Evolutionary conservation across 2,113 vertebrate species (phyloP).

Genomic region (Chaetops frenatus): DNA sequence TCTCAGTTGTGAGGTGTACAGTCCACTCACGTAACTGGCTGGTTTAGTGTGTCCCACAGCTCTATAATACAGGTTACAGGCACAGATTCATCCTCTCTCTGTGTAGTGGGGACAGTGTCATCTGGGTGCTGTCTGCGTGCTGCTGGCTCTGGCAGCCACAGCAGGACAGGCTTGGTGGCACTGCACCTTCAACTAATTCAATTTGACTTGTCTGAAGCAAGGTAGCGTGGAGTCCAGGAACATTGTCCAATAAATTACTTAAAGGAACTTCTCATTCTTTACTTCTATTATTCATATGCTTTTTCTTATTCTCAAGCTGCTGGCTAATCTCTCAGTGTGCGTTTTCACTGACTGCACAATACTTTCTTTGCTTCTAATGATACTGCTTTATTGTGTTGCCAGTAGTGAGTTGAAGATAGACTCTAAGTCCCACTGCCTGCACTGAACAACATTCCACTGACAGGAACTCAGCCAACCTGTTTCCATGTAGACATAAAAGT

Average conservation of each 20-base stretch:
- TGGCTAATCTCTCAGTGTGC: neutral
- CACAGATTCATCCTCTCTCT: fast-evolving
- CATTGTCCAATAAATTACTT: neutral
- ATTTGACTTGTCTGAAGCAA: neutral
- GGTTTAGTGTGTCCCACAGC: neutral
- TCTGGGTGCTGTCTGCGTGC: neutral
- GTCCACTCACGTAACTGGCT: neutral
- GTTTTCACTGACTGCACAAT: neutral
- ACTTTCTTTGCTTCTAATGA: neutral
- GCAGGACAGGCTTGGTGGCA: neutral
- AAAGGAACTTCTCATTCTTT: neutral
- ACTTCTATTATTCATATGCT: neutral
- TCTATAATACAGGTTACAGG: fast-evolving
- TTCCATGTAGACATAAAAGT: neutral
- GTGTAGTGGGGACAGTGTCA: neutral
- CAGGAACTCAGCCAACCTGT: neutral
- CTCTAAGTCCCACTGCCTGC: neutral
- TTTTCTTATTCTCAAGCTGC: neutral
- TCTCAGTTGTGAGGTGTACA: neutral
- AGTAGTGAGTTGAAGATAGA: neutral
- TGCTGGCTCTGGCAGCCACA: neutral
- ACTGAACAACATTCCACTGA: neutral
- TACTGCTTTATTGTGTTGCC: neutral
- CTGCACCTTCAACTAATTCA: neutral
- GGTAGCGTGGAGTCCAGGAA: neutral